Conservation (phyloP, 2,113 vertebrate species). For the Lophotis ruficrista region DNA sequence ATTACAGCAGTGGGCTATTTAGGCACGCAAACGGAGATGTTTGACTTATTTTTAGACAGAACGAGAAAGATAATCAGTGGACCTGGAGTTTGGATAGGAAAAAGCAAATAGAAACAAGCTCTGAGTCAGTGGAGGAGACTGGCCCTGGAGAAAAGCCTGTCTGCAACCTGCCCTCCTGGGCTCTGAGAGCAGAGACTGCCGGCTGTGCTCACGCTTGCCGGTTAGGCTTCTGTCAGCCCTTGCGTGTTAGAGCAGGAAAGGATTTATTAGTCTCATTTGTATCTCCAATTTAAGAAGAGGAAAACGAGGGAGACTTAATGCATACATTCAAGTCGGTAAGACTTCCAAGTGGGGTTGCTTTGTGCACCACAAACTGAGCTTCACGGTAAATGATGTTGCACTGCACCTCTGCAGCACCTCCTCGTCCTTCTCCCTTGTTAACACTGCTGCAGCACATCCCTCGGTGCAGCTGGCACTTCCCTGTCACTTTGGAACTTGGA, state of each 20-base stretch:
- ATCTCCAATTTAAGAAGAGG: background rate
- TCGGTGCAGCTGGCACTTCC: background rate
- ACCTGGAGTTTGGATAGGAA: background rate
- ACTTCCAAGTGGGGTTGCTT: background rate
- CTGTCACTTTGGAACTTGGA: background rate
- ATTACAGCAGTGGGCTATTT: background rate
- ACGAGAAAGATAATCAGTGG: background rate
- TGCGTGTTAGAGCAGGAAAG: background rate
- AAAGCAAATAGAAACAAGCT: background rate
- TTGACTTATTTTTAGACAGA: constrained; percentile 6
- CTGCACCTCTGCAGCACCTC: background rate
- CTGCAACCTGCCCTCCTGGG: background rate
- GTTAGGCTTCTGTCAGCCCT: background rate
- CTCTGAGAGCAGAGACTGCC: background rate
- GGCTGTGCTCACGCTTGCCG: background rate
- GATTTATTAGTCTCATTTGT: background rate
- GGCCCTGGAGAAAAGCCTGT: background rate
- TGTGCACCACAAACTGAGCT: accelerated
- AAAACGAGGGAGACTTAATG: background rate
- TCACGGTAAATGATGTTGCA: accelerated
- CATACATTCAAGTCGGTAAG: background rate
- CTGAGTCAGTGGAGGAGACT: background rate
- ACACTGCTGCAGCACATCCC: background rate
- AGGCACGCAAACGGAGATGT: background rate
- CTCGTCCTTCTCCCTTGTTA: too few relatives aligned